These are phyloP conservation scores for Scrobipalpa atriplicella DNA, from an alignment of 2,888 invertebrate species.

Conservation along the genomic window DNA sequence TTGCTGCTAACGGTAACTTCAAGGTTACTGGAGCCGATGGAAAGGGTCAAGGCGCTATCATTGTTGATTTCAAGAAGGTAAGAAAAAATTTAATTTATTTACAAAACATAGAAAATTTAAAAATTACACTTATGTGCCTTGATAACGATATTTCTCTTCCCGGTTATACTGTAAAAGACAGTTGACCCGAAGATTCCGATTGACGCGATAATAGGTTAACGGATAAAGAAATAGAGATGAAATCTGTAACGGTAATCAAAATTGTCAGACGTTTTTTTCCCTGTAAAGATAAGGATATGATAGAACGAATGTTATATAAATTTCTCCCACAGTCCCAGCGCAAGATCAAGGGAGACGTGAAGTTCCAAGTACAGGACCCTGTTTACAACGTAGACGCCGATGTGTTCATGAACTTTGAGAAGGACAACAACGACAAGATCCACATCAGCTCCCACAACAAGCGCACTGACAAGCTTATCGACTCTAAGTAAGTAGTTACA, in stretches of 20 bases:
- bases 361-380: slow-evolving; percentile 83
- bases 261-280: too few relatives aligned
- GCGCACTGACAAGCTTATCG: slow-evolving; percentile 74
- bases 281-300: too few relatives aligned
- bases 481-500: slow-evolving; percentile 82
- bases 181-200: too few relatives aligned
- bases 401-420: slow-evolving; percentile 86
- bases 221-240: too few relatives aligned
- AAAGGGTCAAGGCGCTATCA: slow-evolving; percentile 84
- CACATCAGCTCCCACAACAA: slow-evolving; percentile 85
- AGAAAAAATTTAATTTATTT: slow-evolving; percentile 2
- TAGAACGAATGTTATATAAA: background rate
- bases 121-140: too few relatives aligned
- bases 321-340: slow-evolving; percentile 67
- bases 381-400: slow-evolving; percentile 84
- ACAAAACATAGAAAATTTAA: background rate
- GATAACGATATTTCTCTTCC: too few relatives aligned
- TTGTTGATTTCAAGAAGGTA: slow-evolving; percentile 83
- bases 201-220: too few relatives aligned
- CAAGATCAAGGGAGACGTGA: slow-evolving; percentile 84
- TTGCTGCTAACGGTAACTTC: slow-evolving; percentile 85
- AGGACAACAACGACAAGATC: slow-evolving; percentile 86
- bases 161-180: background rate
- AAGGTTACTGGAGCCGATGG: slow-evolving; percentile 83
- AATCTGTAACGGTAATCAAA: too few relatives aligned